These are phyloP conservation scores for Arnoldichthys spilopterus DNA, from an alignment of 2,797 vertebrate species.

Conservation along the genomic window DNA sequence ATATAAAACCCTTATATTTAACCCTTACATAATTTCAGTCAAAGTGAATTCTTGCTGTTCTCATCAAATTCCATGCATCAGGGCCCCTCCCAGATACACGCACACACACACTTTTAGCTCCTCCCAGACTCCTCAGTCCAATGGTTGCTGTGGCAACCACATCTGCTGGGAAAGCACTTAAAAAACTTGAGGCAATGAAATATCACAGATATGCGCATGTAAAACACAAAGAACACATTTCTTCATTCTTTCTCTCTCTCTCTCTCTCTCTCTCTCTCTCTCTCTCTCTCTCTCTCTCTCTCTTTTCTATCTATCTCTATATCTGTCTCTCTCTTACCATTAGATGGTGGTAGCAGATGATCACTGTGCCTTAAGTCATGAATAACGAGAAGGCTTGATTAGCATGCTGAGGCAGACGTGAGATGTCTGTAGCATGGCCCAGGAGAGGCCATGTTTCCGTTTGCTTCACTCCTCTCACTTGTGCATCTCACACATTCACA, in stretches of 20 bases:
- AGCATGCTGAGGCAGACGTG: constrained; percentile 19
- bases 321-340: not conserved
- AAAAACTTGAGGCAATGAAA: constrained; percentile 38
- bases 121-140: constrained; percentile 31
- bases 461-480: not conserved
- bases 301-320: no score
- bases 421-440: constrained; percentile 11
- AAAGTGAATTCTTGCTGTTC: no score
- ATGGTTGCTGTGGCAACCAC: constrained; percentile 54
- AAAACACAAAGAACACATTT: constrained; percentile 28
- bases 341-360: constrained; percentile 11
- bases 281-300: not conserved
- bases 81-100: constrained; percentile 8
- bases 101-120: constrained; percentile 21
- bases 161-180: constrained; percentile 50
- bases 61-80: no score
- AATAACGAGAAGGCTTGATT: constrained; percentile 8
- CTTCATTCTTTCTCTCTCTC: not conserved
- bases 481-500: not conserved
- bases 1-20: no score
- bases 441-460: constrained; percentile 5
- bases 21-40: no score
- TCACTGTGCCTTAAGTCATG: constrained; percentile 24
- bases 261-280: not conserved
- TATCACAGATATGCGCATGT: constrained; percentile 37